Percentiles rank a stretch among this genome's conserved stretches.
These are phyloP conservation scores for Lithophane leautieri DNA, from an alignment of 2,888 invertebrate species.

Conservation along the genomic window DNA sequence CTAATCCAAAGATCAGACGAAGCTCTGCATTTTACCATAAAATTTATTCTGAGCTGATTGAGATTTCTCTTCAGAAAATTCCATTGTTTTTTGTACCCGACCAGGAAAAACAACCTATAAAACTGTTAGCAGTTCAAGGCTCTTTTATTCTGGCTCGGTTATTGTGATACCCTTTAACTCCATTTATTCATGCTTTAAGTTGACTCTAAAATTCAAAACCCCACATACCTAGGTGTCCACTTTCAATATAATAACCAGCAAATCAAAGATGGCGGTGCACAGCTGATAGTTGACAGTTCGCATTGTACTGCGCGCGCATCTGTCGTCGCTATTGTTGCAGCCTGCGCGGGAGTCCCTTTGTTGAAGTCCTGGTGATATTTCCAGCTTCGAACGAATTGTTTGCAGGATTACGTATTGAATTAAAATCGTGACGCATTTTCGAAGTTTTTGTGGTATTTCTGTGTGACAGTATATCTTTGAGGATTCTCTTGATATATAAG, in stretches of 20 bases:
- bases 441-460: conserved; percentile 13
- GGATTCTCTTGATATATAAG: conserved; percentile 4
- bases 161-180: conserved; percentile 21
- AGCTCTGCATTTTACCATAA: neutral
- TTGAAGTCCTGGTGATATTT: conserved; percentile 48
- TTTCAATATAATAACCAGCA: conserved; percentile 51
- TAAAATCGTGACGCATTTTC: conserved; percentile 19
- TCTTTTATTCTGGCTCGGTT: neutral
- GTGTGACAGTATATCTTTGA: neutral
- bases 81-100: neutral
- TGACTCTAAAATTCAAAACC: conserved; percentile 37
- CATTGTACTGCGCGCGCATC: conserved; percentile 70
- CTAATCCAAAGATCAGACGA: neutral
- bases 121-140: conserved; percentile 6
- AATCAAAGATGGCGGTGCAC: conserved; percentile 65
- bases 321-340: conserved; percentile 69
- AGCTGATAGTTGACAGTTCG: conserved; percentile 71
- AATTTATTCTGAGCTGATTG: neutral
- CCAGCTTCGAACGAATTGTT: conserved; percentile 53
- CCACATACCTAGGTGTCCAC: conserved; percentile 45
- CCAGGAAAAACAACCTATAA: neutral
- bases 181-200: conserved; percentile 9
- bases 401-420: conserved; percentile 45
- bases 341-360: conserved; percentile 65
- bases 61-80: neutral